These are phyloP conservation scores for Solenodon paradoxus DNA, from an alignment of 2,113 vertebrate species.

Conservation along the genomic window DNA sequence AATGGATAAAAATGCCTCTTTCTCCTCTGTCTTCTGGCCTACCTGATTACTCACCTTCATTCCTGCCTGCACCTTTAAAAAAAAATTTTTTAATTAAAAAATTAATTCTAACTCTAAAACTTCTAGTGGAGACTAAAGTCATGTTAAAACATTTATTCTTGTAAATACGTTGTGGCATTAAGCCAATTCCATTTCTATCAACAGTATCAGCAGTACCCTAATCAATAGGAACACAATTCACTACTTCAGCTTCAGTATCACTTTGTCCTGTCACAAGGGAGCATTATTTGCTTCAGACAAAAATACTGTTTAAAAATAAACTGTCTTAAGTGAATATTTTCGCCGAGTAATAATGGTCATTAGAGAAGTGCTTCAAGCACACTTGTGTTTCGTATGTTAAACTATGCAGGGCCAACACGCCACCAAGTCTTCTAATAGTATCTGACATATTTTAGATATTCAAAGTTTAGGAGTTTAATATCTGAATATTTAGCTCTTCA, in stretches of 20 bases:
- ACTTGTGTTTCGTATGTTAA: no score
- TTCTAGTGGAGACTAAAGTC: no score
- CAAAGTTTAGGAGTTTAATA: not conserved
- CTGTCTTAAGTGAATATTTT: not conserved
- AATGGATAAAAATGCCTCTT: no score
- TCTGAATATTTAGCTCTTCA: not conserved
- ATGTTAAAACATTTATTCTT: not conserved
- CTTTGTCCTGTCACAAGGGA: not conserved
- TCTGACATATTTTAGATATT: not conserved
- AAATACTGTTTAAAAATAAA: not conserved
- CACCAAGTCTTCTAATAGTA: not conserved
- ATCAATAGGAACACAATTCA: not conserved
- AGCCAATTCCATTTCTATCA: not conserved
- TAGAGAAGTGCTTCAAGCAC: not conserved
- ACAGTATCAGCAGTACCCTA: not conserved
- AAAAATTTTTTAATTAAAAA: no score
- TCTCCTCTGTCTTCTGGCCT: no score
- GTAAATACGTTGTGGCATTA: not conserved
- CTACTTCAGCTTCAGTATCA: not conserved
- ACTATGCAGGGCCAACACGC: fast-evolving
- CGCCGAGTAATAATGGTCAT: not conserved
- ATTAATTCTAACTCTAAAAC: no score
- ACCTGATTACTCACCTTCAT: no score
- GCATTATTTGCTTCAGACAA: not conserved
- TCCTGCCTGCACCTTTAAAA: no score